Evolutionary conservation across 2,797 vertebrate genomes (phyloP).

Genomic region (Sarcophilus harrisii): DNA sequence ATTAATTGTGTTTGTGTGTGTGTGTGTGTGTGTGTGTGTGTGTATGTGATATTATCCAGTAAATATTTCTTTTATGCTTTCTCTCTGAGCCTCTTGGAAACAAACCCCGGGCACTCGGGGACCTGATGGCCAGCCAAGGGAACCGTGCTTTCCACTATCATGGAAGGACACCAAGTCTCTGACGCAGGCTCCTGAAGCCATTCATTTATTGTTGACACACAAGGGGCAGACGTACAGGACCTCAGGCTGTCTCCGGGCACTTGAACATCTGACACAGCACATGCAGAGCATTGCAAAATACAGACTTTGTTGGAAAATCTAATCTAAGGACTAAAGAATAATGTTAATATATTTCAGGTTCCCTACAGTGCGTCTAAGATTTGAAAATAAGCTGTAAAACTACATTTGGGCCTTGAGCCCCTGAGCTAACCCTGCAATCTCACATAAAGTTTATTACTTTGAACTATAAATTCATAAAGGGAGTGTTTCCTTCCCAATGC

Average conservation of each 20-base stretch:
- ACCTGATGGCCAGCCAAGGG: background rate
- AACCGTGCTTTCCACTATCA: background rate
- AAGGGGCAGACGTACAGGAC: background rate
- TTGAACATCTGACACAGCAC: background rate
- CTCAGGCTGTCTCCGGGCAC: background rate
- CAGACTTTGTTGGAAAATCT: background rate
- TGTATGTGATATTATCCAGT: too few relatives aligned
- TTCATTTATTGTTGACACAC: slow-evolving; percentile 76
- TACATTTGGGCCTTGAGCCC: too few relatives aligned
- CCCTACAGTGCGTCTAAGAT: background rate
- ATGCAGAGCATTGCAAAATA: slow-evolving; percentile 8
- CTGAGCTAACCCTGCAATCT: accelerated
- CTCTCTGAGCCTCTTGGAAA: background rate
- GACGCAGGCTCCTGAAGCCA: slow-evolving; percentile 16
- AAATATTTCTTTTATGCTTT: background rate
- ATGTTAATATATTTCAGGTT: background rate
- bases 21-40: background rate
- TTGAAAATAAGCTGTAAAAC: background rate
- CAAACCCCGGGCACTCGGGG: background rate
- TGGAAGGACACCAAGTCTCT: slow-evolving; percentile 23
- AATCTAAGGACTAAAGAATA: background rate
- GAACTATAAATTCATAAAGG: background rate
- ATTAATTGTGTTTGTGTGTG: background rate
- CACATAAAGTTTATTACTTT: background rate
- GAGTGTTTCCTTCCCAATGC: background rate